Conservation (phyloP, 2,888 invertebrate species). For the Ptychoptera contaminata region DNA sequence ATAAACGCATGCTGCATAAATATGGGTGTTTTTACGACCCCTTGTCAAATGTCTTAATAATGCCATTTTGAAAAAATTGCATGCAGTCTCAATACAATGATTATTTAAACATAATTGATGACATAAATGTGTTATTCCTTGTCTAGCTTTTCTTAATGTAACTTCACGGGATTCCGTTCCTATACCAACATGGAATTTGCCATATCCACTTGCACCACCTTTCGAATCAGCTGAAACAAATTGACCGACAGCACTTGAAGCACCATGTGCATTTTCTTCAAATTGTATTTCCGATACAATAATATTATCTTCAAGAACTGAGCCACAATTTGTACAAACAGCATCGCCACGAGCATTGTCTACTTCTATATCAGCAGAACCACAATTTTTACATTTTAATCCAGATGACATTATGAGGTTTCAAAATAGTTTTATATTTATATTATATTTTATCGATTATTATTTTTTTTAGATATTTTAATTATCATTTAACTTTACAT, state of each 20-base stretch:
- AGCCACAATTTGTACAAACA: slow-evolving; percentile 91
- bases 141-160: slow-evolving; percentile 75
- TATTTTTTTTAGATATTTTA: neutral
- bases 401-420: slow-evolving; percentile 30
- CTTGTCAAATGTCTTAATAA: slow-evolving; percentile 68
- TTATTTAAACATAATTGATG: slow-evolving; percentile 77
- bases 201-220: slow-evolving; percentile 68
- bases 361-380: slow-evolving; percentile 82
- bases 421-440: neutral
- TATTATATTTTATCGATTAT: neutral
- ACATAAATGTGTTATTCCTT: slow-evolving; percentile 70
- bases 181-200: slow-evolving; percentile 62
- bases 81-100: slow-evolving; percentile 85
- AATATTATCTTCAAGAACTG: slow-evolving; percentile 88
- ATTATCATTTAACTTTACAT: too few species aligned
- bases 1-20: slow-evolving; percentile 94
- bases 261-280: slow-evolving; percentile 82
- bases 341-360: slow-evolving; percentile 90
- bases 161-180: slow-evolving; percentile 86
- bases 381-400: slow-evolving; percentile 75
- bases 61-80: slow-evolving; percentile 88
- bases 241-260: slow-evolving; percentile 76
- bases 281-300: slow-evolving; percentile 96
- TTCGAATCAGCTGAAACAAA: slow-evolving; percentile 83
- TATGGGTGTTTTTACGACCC: slow-evolving; percentile 77